A percentile compares a stretch with the other conserved stretches of the same genome.
Evolutionary conservation across 2,797 vertebrate genomes (phyloP).

Genomic region (Molossus molossus): DNA sequence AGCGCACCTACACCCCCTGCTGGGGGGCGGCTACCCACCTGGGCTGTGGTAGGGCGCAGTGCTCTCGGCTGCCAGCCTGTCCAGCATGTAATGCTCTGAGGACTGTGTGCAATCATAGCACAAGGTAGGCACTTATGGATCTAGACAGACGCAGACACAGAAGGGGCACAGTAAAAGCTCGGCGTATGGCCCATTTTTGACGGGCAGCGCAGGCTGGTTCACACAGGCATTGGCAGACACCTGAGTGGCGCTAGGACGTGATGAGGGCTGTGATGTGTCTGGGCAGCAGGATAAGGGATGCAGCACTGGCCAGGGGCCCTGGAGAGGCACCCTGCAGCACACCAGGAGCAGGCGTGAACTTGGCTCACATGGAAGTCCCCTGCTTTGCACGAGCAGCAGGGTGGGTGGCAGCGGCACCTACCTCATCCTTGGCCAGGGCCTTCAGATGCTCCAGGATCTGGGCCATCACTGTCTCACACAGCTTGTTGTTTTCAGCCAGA

Average conservation of each 20-base stretch:
- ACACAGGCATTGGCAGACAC: background rate
- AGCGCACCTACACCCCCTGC: background rate
- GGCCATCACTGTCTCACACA: slow-evolving; percentile 96
- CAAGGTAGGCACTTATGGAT: background rate
- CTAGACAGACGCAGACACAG: background rate
- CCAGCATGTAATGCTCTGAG: background rate
- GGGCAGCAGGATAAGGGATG: background rate
- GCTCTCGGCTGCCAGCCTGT: background rate
- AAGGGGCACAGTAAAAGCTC: background rate
- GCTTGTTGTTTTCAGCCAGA: slow-evolving; percentile 95
- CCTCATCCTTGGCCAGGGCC: slow-evolving; percentile 95
- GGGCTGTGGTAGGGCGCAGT: no score
- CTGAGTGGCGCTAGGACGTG: no score
- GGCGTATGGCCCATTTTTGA: no score
- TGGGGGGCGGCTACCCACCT: no score
- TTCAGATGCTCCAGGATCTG: slow-evolving; percentile 98
- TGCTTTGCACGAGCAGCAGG: background rate
- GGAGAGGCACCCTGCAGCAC: background rate
- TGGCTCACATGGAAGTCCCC: background rate
- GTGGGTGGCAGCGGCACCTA: slow-evolving; percentile 79
- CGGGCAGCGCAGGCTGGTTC: background rate
- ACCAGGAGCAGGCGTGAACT: no score
- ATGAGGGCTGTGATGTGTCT: background rate
- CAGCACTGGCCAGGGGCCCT: background rate
- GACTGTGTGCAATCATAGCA: background rate